Conservation (phyloP, 2,113 vertebrate genomes). For the Murina feae region DNA sequence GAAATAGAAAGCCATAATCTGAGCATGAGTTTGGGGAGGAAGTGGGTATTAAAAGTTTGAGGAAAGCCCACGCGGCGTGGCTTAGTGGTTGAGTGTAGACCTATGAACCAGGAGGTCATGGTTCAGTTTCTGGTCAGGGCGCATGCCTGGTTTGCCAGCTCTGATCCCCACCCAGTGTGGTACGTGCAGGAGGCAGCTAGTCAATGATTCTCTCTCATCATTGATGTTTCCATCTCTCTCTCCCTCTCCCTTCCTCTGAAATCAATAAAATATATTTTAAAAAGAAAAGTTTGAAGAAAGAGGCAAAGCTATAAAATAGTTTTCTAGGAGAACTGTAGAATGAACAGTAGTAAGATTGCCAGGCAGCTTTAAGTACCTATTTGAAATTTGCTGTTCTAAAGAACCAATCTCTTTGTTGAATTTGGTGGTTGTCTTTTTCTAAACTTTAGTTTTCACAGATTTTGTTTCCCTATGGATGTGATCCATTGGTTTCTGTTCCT, state of each 20-base stretch:
- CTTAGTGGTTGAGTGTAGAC: too few species aligned
- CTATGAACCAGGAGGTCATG: too few species aligned
- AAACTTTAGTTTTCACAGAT: background rate
- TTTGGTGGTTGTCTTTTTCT: background rate
- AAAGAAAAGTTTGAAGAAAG: background rate
- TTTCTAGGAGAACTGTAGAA: slow-evolving; percentile 4
- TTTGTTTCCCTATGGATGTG: background rate
- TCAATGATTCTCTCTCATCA: too few species aligned
- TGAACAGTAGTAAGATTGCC: background rate
- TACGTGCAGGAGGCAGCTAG: too few species aligned
- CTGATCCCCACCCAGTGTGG: too few species aligned
- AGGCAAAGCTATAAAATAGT: background rate
- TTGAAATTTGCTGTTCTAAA: slow-evolving; percentile 19
- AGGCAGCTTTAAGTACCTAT: background rate
- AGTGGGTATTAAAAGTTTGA: background rate
- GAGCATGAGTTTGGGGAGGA: background rate
- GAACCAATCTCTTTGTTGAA: background rate
- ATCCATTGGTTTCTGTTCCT: background rate
- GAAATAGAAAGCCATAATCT: background rate
- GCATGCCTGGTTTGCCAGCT: too few species aligned
- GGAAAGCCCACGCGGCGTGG: background rate
- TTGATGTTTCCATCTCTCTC: too few species aligned
- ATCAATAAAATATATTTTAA: too few species aligned
- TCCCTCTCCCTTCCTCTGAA: too few species aligned
- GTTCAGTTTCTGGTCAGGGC: too few species aligned